phyloP scores from a whole-genome alignment of 2,888 invertebrate genomes.

The Limnephilus auricula region DNA sequence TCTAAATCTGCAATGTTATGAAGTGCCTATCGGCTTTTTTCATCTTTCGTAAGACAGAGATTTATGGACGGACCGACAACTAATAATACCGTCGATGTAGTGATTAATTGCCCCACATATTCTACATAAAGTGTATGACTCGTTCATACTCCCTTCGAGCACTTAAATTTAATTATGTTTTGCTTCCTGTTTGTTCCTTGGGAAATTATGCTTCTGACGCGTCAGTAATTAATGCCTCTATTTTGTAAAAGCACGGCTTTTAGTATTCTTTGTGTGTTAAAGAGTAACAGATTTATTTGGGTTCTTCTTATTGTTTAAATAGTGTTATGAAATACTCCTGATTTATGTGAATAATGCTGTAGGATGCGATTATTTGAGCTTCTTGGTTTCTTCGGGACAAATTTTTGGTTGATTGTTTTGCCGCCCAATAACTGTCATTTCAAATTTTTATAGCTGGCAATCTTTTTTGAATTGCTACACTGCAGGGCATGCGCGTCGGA shows the following conservation, averaged over 20 bases:
- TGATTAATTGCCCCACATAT: conserved; percentile 23
- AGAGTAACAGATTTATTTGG: background rate
- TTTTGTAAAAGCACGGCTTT: background rate
- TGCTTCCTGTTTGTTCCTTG: conserved; percentile 23
- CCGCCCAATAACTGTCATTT: too few relatives aligned
- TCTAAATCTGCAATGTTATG: background rate
- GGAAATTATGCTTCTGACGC: background rate
- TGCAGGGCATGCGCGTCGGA: too few relatives aligned
- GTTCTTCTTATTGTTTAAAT: background rate
- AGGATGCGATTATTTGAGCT: background rate
- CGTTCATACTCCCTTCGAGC: conserved; percentile 2
- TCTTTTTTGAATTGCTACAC: too few relatives aligned
- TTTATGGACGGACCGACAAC: conserved; percentile 11
- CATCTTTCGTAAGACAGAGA: background rate
- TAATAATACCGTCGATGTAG: conserved; percentile 9
- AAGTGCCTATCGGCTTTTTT: background rate
- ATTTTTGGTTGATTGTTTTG: background rate
- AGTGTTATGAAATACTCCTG: background rate
- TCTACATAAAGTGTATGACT: conserved; percentile 2
- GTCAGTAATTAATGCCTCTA: background rate
- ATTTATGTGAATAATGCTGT: too few relatives aligned
- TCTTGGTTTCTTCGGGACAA: background rate
- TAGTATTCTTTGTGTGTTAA: background rate
- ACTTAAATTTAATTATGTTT: conserved; percentile 34
- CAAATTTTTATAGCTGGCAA: too few relatives aligned